These are phyloP conservation scores for Actinemys pallida DNA, from an alignment of 2,113 vertebrate species.

Conservation along the genomic window DNA sequence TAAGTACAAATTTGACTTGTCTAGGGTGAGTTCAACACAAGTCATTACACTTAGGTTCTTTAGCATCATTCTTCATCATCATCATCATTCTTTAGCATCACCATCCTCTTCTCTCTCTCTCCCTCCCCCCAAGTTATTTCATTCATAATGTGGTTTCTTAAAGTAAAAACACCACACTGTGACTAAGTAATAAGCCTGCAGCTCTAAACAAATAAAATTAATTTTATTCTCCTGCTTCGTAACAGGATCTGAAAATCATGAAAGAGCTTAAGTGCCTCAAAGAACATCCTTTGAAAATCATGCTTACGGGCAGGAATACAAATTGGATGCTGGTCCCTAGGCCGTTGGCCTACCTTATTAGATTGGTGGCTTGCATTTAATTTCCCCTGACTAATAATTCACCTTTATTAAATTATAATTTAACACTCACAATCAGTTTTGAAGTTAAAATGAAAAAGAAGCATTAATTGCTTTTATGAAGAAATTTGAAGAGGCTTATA, in stretches of 20 bases:
- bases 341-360: slow-evolving; percentile 62
- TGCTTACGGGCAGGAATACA: slow-evolving; percentile 55
- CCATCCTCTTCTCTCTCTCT: neutral
- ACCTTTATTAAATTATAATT: slow-evolving; percentile 63
- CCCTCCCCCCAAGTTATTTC: neutral
- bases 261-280: slow-evolving; percentile 59
- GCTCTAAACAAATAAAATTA: neutral
- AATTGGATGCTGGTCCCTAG: slow-evolving; percentile 60
- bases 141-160: slow-evolving; percentile 35
- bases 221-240: slow-evolving; percentile 42
- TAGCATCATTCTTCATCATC: neutral
- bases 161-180: slow-evolving; percentile 41
- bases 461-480: neutral
- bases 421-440: slow-evolving; percentile 45
- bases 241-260: slow-evolving; percentile 58
- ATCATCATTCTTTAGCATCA: slow-evolving; percentile 12
- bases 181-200: slow-evolving; percentile 57
- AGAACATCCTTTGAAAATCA: slow-evolving; percentile 59
- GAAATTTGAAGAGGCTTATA: neutral
- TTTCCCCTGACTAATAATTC: slow-evolving; percentile 68
- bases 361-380: slow-evolving; percentile 62
- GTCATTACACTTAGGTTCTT: neutral
- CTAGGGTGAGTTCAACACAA: slow-evolving; percentile 23
- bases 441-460: neutral
- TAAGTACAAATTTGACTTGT: neutral